Evolutionary conservation across 2,888 invertebrate species (phyloP), one percentile per base, ranked within the genome.

Genomic region (Metopia argyrocephala): DNA sequence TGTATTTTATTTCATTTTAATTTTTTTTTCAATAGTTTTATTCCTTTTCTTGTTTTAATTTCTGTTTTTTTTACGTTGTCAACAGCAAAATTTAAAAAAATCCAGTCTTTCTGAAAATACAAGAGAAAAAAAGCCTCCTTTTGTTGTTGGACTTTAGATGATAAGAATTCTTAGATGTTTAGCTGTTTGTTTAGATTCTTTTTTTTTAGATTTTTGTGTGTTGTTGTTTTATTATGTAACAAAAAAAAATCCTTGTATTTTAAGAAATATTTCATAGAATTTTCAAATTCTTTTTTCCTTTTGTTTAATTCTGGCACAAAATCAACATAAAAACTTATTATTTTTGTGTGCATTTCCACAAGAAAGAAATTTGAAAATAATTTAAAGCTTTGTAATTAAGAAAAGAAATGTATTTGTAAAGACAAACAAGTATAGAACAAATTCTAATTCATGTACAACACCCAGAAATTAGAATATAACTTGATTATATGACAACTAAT

Each of bases 1-100:
- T 68, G 59, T 45, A 18, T 38, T 62, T 78, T 70, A 71, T 66
- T 84, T 84, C 81, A 84, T 84, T 83, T 84, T 83, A 80, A 78
- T 68, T 76, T 76, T 78, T 79, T 70, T 76, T 79, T 70, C 56
- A 78, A 75, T 70, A n/a, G n/a, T n/a, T n/a, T n/a, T n/a, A n/a
- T n/a, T n/a, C n/a, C n/a, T 78, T 78, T 46, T 57, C 48, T 64
- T 48, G 48, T 27, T 48, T 65, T 71, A 21, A 59, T 70, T 25
- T 18, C 48, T 25, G 31, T 23, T 61, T 38, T 46, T 54, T 76
- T 62, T 27, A 28, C 62, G 54, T 81, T 81, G 81, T 81, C 81
- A 81, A 48, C 74, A 56, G 15, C 78, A 81, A 78, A 78, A 78
- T 75, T 31, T 52, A 18, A 61, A 61, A 76, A 54, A 46, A 15